phyloP scores from a whole-genome alignment of 2,888 invertebrate species.

The Aleiodes testaceus region DNA sequence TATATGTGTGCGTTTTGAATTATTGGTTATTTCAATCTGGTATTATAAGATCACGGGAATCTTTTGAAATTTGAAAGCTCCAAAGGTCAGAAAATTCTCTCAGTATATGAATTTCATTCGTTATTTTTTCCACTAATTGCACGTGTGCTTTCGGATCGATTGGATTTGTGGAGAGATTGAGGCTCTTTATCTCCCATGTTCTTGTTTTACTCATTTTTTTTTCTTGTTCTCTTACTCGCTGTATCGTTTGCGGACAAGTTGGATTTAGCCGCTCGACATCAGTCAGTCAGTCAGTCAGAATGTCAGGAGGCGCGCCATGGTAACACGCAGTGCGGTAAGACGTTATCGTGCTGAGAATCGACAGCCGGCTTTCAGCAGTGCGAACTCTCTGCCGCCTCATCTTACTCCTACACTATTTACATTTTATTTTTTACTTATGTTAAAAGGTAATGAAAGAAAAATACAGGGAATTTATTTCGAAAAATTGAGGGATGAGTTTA shows the following conservation, averaged over 20 bases:
- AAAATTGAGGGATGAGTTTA: too few relatives aligned
- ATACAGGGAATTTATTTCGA: too few relatives aligned
- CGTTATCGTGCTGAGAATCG: conserved; percentile 71
- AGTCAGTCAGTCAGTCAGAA: conserved; percentile 60
- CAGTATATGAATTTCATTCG: too few relatives aligned
- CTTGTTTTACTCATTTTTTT: conserved; percentile 3
- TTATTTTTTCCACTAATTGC: conserved; percentile 15
- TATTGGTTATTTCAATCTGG: conserved; percentile 37
- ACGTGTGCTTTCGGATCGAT: conserved; percentile 28
- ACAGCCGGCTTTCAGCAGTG: conserved; percentile 67
- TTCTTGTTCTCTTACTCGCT: neutral
- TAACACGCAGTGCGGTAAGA: conserved; percentile 65
- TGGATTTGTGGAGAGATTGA: conserved; percentile 20
- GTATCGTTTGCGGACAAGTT: conserved; percentile 46
- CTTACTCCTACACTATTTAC: neutral
- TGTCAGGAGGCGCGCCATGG: conserved; percentile 55
- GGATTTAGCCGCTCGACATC: conserved; percentile 58
- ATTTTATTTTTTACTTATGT: neutral
- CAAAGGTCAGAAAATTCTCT: too few relatives aligned
- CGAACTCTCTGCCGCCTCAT: conserved; percentile 38
- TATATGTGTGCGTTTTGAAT: conserved; percentile 35
- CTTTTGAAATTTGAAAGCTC: neutral
- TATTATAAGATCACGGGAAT: conserved; percentile 1
- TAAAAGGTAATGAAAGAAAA: too few relatives aligned
- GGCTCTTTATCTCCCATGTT: conserved; percentile 22